Evolutionary conservation across 2,113 vertebrate species (phyloP).

Genomic region (Spizaetus ornatus): DNA sequence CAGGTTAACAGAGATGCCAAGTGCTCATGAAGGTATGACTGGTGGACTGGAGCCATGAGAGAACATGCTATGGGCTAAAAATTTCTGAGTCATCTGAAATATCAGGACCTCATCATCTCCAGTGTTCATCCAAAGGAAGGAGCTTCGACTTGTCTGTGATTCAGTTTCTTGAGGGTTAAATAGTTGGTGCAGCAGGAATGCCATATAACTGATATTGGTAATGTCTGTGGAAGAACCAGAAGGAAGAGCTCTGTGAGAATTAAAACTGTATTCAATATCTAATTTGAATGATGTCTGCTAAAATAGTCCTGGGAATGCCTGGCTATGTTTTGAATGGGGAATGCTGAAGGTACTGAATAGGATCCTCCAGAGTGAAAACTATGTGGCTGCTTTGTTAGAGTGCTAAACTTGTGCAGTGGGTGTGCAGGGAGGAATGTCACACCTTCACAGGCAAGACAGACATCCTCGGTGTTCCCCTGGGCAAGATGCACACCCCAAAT

Average conservation of each 20-base stretch:
- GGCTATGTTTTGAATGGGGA: not conserved
- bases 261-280: not conserved
- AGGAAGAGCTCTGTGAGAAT: not conserved
- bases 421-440: not conserved
- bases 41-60: not conserved
- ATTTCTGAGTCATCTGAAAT: not conserved
- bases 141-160: not conserved
- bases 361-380: not conserved
- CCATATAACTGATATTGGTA: not conserved
- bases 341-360: not conserved
- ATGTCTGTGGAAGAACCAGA: not conserved
- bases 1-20: not conserved
- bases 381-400: not conserved
- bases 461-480: not conserved
- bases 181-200: not conserved
- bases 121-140: not conserved
- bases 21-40: not conserved
- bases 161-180: not conserved
- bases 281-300: not conserved
- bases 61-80: not conserved
- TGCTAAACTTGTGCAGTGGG: not conserved
- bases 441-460: accelerated
- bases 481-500: not conserved
- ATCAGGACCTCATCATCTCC: not conserved
- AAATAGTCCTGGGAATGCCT: not conserved